Percentiles rank a stretch among this genome's conserved stretches.
Conservation (phyloP, 2,797 vertebrate species). For the Periophthalmus magnuspinnatus region DNA sequence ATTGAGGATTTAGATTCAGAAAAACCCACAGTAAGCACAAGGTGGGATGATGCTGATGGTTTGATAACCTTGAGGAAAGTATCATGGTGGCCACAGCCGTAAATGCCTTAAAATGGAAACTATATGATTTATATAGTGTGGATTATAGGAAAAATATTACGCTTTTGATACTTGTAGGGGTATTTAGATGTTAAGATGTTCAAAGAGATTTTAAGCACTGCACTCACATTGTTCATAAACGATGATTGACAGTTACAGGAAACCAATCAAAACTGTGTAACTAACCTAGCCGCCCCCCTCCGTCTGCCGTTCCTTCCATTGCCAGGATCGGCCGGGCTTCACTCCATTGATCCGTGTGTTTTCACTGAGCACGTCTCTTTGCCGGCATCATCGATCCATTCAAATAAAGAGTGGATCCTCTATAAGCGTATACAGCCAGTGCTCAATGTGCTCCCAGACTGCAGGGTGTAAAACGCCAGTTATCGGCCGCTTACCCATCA, state of each 20-base stretch:
- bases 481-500: conserved; percentile 24
- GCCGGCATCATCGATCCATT: conserved; percentile 52
- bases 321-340: conserved; percentile 47
- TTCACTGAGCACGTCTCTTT: conserved; percentile 63
- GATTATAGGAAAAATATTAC: background rate
- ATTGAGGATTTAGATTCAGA: conserved; percentile 40
- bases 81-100: background rate
- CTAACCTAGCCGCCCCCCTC: conserved; percentile 26
- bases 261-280: background rate
- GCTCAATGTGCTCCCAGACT: conserved; percentile 44
- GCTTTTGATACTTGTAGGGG: background rate
- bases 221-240: background rate
- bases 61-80: conserved; percentile 7
- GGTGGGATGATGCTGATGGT: conserved; percentile 5
- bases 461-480: conserved; percentile 38
- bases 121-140: background rate
- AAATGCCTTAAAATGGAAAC: background rate
- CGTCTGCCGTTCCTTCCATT: conserved; percentile 31
- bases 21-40: conserved; percentile 37
- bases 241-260: background rate
- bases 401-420: conserved; percentile 64
- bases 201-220: background rate
- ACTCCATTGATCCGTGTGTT: conserved; percentile 72
- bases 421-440: conserved; percentile 25
- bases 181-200: background rate